These are phyloP conservation scores for Ophonus ardosiacus DNA, from an alignment of 2,888 invertebrate genomes.

Conservation along the genomic window DNA sequence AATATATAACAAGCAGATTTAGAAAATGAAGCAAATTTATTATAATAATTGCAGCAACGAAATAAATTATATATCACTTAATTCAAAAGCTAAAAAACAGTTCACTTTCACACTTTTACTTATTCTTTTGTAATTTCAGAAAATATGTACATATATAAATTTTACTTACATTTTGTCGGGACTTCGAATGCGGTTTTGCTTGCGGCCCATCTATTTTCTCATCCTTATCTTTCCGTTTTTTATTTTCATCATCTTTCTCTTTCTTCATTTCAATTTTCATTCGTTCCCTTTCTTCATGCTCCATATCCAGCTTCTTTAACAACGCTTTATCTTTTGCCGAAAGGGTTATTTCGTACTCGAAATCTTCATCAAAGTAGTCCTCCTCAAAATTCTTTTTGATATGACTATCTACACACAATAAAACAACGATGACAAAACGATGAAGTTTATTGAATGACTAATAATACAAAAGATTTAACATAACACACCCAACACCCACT, in stretches of 20 bases:
- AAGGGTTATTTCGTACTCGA: conserved; percentile 75
- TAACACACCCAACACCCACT: conserved; percentile 37
- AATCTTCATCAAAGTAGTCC: conserved; percentile 61
- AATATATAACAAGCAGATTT: background rate
- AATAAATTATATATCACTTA: too few relatives aligned
- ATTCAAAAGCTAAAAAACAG: background rate
- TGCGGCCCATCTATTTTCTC: conserved; percentile 64
- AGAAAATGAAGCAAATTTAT: background rate
- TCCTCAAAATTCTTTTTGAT: conserved; percentile 66
- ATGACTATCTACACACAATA: background rate
- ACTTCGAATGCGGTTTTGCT: conserved; percentile 71
- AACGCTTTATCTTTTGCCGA: conserved; percentile 77
- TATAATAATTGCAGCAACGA: background rate
- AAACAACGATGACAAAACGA: conserved; percentile 2
- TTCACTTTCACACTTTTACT: too few relatives aligned
- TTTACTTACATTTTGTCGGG: conserved; percentile 71
- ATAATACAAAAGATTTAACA: conserved; percentile 20
- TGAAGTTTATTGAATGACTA: conserved; percentile 22
- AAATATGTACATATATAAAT: background rate
- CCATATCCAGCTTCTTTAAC: conserved; percentile 76
- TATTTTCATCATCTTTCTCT: conserved; percentile 32
- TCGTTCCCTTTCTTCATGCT: conserved; percentile 74
- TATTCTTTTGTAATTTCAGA: background rate
- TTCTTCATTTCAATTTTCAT: conserved; percentile 61
- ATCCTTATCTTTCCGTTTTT: conserved; percentile 36